These are phyloP conservation scores for Rhaphigaster nebulosa DNA, from an alignment of 2,888 invertebrate species.

Conservation along the genomic window DNA sequence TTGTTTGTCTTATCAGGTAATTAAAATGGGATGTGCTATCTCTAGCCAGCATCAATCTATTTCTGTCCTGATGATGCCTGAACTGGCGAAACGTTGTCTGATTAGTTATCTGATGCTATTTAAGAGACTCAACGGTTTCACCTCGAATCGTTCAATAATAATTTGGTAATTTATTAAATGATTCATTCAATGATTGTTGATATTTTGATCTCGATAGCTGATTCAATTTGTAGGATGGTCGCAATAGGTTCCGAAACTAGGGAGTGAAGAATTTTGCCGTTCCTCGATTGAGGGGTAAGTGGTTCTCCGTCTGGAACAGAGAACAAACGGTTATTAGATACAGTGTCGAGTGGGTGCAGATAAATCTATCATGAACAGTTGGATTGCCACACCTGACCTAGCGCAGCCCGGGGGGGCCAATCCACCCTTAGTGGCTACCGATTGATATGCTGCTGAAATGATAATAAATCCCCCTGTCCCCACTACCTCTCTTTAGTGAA, in stretches of 20 bases:
- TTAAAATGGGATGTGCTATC: too few relatives aligned
- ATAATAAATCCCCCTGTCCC: neutral
- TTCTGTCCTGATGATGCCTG: too few relatives aligned
- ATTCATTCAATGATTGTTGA: neutral
- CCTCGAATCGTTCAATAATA: too few relatives aligned
- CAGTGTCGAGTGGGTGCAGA: slow-evolving; percentile 56
- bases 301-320: slow-evolving; percentile 60
- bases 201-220: neutral
- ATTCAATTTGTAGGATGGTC: neutral
- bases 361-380: slow-evolving; percentile 55
- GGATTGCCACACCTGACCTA: slow-evolving; percentile 7
- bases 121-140: too few relatives aligned
- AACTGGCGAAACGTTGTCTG: too few relatives aligned
- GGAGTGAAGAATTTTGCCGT: neutral
- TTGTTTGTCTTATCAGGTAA: too few relatives aligned
- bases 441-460: slow-evolving; percentile 2
- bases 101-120: too few relatives aligned
- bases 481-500: neutral
- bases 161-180: too few relatives aligned
- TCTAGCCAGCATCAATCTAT: too few relatives aligned
- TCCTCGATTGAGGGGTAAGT: neutral
- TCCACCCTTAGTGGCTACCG: neutral
- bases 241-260: neutral
- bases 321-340: slow-evolving; percentile 64
- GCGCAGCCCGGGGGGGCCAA: neutral